Conservation (phyloP, 2,888 invertebrate genomes). For the Acanthoscelides obtectus region DNA sequence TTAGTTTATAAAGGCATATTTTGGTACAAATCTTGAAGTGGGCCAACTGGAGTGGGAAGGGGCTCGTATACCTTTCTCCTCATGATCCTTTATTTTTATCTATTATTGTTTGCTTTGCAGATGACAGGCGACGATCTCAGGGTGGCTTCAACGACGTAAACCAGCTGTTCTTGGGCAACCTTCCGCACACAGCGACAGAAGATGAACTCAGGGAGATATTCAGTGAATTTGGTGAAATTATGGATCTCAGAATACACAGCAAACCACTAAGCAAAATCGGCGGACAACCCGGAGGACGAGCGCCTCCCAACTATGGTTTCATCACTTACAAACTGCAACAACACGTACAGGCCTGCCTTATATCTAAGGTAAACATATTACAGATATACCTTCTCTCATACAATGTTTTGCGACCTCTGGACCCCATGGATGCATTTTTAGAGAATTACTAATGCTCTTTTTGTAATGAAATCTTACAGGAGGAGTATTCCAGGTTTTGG, state of each 20-base stretch:
- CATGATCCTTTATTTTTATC: too few relatives aligned
- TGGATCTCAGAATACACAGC: constrained; percentile 85
- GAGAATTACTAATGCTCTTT: too few relatives aligned
- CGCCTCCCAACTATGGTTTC: constrained; percentile 86
- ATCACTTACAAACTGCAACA: constrained; percentile 84
- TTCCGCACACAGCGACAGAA: constrained; percentile 84
- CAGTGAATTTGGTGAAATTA: constrained; percentile 75
- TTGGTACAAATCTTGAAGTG: too few relatives aligned
- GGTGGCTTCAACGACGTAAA: constrained; percentile 65
- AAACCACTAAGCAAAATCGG: constrained; percentile 60
- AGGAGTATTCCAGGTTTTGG: too few relatives aligned
- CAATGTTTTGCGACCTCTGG: too few relatives aligned
- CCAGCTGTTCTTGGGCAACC: constrained; percentile 91
- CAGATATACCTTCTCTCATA: too few relatives aligned
- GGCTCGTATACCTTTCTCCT: too few relatives aligned
- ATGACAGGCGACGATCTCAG: constrained; percentile 45
- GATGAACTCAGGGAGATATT: constrained; percentile 78
- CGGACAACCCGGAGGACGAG: constrained; percentile 50
- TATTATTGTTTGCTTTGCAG: constrained; percentile 25
- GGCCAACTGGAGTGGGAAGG: too few relatives aligned
- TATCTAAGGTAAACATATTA: constrained; percentile 49
- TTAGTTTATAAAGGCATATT: too few relatives aligned
- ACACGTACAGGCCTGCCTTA: constrained; percentile 73
- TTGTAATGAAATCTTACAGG: too few relatives aligned
- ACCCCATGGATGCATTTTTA: too few relatives aligned